Evolutionary conservation across 2,113 vertebrate species (phyloP).

Genomic region (Melospiza georgiana): DNA sequence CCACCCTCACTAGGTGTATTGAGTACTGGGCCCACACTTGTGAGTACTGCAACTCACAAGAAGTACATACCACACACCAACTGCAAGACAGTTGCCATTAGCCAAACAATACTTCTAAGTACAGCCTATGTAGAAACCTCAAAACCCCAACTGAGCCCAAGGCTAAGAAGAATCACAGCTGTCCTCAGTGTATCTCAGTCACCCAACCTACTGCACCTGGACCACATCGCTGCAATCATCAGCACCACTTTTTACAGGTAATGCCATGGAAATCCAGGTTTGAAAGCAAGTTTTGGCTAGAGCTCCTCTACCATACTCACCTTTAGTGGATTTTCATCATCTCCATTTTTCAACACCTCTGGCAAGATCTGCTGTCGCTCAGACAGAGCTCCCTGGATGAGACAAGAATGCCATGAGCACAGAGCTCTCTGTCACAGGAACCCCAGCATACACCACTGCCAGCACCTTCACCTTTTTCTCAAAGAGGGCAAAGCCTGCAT

Average conservation of each 20-base stretch:
- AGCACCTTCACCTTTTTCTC: constrained; percentile 90
- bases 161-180: background rate
- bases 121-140: background rate
- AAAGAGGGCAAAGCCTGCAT: constrained; percentile 94
- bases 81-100: background rate
- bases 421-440: background rate
- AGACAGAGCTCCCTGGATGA: constrained; percentile 77
- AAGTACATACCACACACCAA: background rate
- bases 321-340: constrained; percentile 85
- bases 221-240: background rate
- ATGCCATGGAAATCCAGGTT: background rate
- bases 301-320: constrained; percentile 38
- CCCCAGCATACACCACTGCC: background rate
- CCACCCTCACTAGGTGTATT: too few relatives aligned
- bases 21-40: too few relatives aligned
- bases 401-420: background rate
- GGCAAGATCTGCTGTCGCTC: constrained; percentile 85
- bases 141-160: background rate
- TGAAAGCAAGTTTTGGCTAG: background rate
- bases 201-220: background rate
- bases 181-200: background rate
- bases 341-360: constrained; percentile 80
- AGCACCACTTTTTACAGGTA: background rate
- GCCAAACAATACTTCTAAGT: background rate
- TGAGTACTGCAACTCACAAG: background rate